Evolutionary conservation across 2,888 invertebrate genomes (phyloP).

Genomic region (Synergus gifuensis): DNA sequence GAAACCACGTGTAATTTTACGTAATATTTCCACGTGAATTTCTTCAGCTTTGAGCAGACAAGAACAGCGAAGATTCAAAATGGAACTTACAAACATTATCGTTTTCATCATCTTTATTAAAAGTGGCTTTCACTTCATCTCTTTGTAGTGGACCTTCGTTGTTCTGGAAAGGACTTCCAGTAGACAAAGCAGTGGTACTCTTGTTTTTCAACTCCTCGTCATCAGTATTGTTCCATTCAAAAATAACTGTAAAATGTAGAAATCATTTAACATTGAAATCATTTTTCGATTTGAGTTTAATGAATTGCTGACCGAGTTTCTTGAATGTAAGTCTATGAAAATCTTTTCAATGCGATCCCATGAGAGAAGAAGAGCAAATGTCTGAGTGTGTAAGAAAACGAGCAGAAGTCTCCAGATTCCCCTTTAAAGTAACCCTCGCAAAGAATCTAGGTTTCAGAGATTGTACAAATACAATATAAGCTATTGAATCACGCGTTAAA

Average conservation of each 20-base stretch:
- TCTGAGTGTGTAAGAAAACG: neutral
- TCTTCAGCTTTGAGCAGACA: no score
- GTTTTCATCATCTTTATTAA: conserved; percentile 80
- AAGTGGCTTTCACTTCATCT: conserved; percentile 83
- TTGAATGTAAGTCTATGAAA: neutral
- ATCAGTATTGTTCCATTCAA: conserved; percentile 83
- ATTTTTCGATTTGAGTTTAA: neutral
- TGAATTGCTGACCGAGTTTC: neutral
- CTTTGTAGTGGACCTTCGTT: conserved; percentile 84
- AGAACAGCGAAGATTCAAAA: neutral
- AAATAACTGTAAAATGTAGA: conserved; percentile 66
- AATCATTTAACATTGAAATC: neutral
- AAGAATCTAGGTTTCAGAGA: conserved; percentile 25
- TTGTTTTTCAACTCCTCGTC: conserved; percentile 79
- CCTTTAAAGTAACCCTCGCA: neutral
- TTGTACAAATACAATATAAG: conserved; percentile 33
- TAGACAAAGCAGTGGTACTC: conserved; percentile 74
- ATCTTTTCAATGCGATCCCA: conserved; percentile 1
- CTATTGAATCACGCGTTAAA: conserved; percentile 23
- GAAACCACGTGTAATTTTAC: no score
- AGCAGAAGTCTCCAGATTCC: conserved; percentile 3
- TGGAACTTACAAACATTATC: conserved; percentile 72
- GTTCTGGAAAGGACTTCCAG: conserved; percentile 78
- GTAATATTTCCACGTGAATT: no score
- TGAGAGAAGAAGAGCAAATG: neutral